A percentile compares a stretch with the other conserved stretches of the same genome.
Evolutionary conservation across 2,113 vertebrate species (phyloP).

Genomic region (Paramisgurnus dabryanus): DNA sequence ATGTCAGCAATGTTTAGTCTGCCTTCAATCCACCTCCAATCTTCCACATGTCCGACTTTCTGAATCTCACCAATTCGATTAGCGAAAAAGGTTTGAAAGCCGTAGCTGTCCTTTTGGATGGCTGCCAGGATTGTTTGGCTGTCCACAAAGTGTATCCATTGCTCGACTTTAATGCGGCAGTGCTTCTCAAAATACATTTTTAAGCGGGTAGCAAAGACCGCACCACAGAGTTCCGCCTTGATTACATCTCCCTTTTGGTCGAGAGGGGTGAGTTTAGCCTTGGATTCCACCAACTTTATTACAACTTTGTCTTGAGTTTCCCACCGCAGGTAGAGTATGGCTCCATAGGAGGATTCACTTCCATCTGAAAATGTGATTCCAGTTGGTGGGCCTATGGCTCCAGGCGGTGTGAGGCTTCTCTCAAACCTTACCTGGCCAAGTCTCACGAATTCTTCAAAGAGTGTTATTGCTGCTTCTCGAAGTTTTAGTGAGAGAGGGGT

Average conservation of each 20-base stretch:
- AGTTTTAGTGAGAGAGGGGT: too few species aligned
- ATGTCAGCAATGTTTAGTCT: constrained; percentile 10
- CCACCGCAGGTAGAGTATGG: not conserved
- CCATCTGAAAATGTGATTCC: too few species aligned
- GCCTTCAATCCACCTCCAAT: too few species aligned
- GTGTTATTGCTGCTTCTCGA: too few species aligned
- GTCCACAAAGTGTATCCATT: constrained; percentile 41
- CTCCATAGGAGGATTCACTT: too few species aligned
- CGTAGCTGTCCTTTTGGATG: constrained; percentile 39
- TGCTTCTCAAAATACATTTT: constrained; percentile 43
- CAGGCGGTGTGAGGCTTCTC: too few species aligned
- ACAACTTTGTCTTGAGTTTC: not conserved
- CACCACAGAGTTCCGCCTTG: constrained; percentile 39
- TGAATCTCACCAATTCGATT: not conserved
- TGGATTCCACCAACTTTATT: not conserved
- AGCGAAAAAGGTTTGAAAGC: constrained; percentile 37
- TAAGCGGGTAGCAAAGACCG: constrained; percentile 35
- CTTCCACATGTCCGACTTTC: too few species aligned
- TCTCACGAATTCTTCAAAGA: too few species aligned
- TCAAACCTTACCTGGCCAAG: too few species aligned
- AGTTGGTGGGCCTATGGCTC: too few species aligned
- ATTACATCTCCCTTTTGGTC: constrained; percentile 5
- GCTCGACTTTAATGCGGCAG: constrained; percentile 29
- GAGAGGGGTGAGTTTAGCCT: not conserved
- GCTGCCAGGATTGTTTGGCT: constrained; percentile 46